Evolutionary conservation across 1,140 invertebrate genomes (phyloP).

Genomic region (Drosophila obscura): DNA sequence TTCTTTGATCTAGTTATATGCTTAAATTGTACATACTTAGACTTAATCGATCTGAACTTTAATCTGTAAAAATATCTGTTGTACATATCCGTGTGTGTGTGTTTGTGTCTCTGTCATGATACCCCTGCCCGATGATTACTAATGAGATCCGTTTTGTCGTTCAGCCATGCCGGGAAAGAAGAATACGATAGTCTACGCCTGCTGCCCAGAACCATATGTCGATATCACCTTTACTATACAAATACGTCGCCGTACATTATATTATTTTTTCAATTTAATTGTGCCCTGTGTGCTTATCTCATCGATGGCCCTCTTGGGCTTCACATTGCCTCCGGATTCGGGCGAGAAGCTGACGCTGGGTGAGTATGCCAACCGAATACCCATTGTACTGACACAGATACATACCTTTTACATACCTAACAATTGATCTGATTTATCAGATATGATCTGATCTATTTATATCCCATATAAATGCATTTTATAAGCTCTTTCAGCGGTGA

Average conservation of each 20-base stretch:
- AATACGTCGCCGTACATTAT: slow-evolving; percentile 97
- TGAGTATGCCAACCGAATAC: slow-evolving; percentile 85
- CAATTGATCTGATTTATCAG: slow-evolving; percentile 25
- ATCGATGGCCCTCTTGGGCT: slow-evolving; percentile 98
- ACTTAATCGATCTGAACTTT: background rate
- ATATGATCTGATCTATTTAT: no score
- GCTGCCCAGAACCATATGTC: slow-evolving; percentile 96
- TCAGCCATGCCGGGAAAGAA: slow-evolving; percentile 93
- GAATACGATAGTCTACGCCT: slow-evolving; percentile 92
- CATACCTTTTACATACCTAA: slow-evolving; percentile 3
- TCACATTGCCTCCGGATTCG: slow-evolving; percentile 98
- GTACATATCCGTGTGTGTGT: slow-evolving; percentile 39
- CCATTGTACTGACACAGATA: slow-evolving; percentile 24
- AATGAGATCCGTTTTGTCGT: slow-evolving; percentile 63
- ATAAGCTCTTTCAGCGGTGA: slow-evolving; percentile 51
- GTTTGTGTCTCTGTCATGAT: slow-evolving; percentile 58
- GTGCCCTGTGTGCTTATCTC: slow-evolving; percentile 99
- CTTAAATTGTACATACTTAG: slow-evolving; percentile 34
- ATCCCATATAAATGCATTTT: slow-evolving; percentile 30
- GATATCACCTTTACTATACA: slow-evolving; percentile 99
- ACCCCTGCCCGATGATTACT: slow-evolving; percentile 38
- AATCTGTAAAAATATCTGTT: slow-evolving; percentile 48
- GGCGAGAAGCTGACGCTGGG: slow-evolving; percentile 99
- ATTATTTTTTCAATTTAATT: slow-evolving; percentile 99
- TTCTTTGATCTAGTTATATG: slow-evolving; percentile 36